Evolutionary conservation across 1,140 invertebrate species (phyloP).

Genomic region (Cryptotermes secundus): DNA sequence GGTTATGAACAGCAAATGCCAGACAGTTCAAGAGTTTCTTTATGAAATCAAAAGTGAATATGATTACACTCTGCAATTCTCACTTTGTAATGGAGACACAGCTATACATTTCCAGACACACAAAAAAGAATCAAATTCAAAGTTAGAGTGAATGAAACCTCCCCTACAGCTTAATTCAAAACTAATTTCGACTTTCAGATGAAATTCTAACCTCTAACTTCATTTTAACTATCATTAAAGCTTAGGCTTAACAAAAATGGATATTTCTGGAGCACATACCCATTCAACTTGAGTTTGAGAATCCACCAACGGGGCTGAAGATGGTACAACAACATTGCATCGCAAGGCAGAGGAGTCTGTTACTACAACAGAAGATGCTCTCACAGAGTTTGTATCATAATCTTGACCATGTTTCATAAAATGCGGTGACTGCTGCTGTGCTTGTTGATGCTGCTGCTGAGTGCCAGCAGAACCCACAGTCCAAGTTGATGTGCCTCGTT

Average conservation of each 20-base stretch:
- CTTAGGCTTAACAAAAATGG: background rate
- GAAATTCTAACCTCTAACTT: too few relatives aligned
- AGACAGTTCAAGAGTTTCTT: too few relatives aligned
- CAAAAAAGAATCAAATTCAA: too few relatives aligned
- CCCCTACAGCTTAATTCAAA: too few relatives aligned
- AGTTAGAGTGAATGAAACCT: too few relatives aligned
- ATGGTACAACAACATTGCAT: background rate
- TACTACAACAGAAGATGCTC: background rate
- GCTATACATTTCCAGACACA: too few relatives aligned
- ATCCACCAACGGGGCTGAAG: background rate
- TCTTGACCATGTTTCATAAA: background rate
- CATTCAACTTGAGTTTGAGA: background rate
- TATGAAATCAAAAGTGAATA: too few relatives aligned
- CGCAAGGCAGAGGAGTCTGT: background rate
- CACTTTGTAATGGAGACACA: too few relatives aligned
- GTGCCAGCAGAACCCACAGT: constrained; percentile 6
- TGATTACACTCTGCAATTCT: too few relatives aligned
- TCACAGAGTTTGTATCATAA: background rate
- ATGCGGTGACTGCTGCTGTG: background rate
- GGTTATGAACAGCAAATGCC: too few relatives aligned
- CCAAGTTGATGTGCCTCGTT: constrained; percentile 22
- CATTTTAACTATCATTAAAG: too few relatives aligned
- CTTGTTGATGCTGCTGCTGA: constrained; percentile 14
- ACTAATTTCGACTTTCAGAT: too few relatives aligned
- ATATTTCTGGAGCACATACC: background rate